Percentiles rank a stretch among this genome's conserved stretches.
These are phyloP conservation scores for Brotula barbata DNA, from an alignment of 2,797 vertebrate genomes.

Conservation along the genomic window DNA sequence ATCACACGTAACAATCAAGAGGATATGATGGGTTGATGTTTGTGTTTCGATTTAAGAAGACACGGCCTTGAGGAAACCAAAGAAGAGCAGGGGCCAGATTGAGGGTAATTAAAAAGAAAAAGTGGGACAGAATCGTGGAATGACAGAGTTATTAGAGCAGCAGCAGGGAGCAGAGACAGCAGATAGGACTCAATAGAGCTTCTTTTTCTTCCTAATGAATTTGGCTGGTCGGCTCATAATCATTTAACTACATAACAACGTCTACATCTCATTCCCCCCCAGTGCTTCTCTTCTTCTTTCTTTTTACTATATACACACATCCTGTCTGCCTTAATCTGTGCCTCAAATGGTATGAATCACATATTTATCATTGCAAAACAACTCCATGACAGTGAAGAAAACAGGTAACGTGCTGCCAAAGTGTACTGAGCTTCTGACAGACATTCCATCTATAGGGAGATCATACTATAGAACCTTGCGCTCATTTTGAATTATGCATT, in stretches of 20 bases:
- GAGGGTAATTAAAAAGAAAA: slow-evolving; percentile 36
- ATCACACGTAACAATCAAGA: slow-evolving; percentile 22
- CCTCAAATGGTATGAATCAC: neutral
- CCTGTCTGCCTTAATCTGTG: slow-evolving; percentile 5
- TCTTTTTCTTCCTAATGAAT: slow-evolving; percentile 44
- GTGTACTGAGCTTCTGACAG: neutral
- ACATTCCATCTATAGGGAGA: too few species aligned
- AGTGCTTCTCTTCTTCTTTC: neutral
- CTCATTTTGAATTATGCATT: neutral
- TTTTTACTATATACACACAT: slow-evolving; percentile 4
- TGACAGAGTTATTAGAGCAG: slow-evolving; percentile 39
- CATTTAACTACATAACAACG: slow-evolving; percentile 25
- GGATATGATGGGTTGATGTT: neutral
- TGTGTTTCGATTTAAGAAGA: slow-evolving; percentile 16
- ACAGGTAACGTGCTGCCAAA: neutral
- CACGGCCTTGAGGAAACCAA: slow-evolving; percentile 5
- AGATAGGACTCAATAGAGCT: slow-evolving; percentile 41
- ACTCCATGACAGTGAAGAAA: neutral
- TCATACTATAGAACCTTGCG: too few species aligned
- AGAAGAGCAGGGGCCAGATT: slow-evolving; percentile 3
- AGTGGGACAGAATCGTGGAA: slow-evolving; percentile 21
- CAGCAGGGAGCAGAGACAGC: slow-evolving; percentile 29
- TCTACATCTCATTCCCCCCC: slow-evolving; percentile 25
- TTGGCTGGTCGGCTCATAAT: slow-evolving; percentile 31
- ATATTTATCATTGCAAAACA: neutral